These are phyloP conservation scores for Choreutis nemorana DNA, from an alignment of 2,888 invertebrate genomes.

Conservation along the genomic window DNA sequence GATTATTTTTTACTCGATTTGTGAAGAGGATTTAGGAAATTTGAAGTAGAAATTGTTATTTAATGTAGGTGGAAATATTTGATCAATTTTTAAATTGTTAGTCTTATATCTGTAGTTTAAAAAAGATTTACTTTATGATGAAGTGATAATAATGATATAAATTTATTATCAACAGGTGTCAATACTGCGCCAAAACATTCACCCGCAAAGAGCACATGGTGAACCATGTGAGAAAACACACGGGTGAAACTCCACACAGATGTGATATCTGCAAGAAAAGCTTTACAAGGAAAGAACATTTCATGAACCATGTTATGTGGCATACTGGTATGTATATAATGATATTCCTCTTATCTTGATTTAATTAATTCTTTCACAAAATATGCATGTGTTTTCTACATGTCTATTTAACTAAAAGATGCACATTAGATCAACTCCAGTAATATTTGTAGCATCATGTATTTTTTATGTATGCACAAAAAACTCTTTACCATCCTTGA, in stretches of 20 bases:
- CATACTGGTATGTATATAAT: conserved; percentile 63
- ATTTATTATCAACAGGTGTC: too few species aligned
- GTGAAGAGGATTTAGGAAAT: too few species aligned
- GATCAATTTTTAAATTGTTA: too few species aligned
- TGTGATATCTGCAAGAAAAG: conserved; percentile 83
- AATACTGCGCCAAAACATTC: conserved; percentile 79
- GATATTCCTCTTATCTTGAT: neutral
- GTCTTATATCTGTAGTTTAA: too few species aligned
- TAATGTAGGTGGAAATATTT: too few species aligned
- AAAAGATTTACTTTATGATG: too few species aligned
- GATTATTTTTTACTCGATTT: too few species aligned
- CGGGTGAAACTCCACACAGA: conserved; percentile 78
- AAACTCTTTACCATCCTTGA: too few species aligned
- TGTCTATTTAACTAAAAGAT: neutral
- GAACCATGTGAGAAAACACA: conserved; percentile 78
- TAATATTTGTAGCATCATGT: neutral
- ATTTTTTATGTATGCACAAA: too few species aligned
- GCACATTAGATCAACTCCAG: neutral
- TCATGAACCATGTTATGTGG: conserved; percentile 84
- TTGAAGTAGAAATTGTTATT: too few species aligned
- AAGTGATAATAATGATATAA: too few species aligned
- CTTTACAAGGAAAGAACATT: conserved; percentile 79
- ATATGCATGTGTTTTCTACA: neutral
- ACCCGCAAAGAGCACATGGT: conserved; percentile 83
- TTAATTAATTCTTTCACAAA: neutral